phyloP scores from a whole-genome alignment of 1,140 invertebrate genomes.

The Drosophila burlai region DNA sequence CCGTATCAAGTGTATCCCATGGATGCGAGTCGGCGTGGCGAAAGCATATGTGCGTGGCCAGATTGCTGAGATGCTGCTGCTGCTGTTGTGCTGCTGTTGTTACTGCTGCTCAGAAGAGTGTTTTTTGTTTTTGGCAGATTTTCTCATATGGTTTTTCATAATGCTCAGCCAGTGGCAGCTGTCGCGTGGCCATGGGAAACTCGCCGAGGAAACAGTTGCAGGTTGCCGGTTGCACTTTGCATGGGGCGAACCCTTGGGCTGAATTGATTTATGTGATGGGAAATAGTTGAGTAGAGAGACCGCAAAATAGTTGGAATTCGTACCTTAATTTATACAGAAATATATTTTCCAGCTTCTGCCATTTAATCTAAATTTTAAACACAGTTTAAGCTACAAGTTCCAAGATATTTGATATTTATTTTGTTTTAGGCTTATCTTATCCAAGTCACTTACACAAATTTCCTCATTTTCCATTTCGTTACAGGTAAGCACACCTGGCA shows the following conservation, averaged over 20 bases:
- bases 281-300: constrained; percentile 5
- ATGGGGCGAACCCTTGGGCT: constrained; percentile 21
- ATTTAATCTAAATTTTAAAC: background rate
- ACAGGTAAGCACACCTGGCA: constrained; percentile 45
- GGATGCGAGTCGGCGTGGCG: constrained; percentile 38
- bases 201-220: constrained; percentile 56
- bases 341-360: too few species aligned
- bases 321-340: background rate
- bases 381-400: background rate
- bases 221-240: constrained; percentile 49
- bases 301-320: background rate
- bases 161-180: constrained; percentile 61
- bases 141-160: constrained; percentile 76
- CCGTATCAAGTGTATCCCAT: constrained; percentile 67
- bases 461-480: constrained; percentile 23
- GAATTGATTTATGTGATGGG: constrained; percentile 28
- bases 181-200: constrained; percentile 70
- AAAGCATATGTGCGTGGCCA: constrained; percentile 61
- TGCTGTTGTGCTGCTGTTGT: constrained; percentile 7
- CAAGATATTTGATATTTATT: constrained; percentile 2
- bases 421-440: background rate
- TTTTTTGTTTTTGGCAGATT: constrained; percentile 62
- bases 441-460: constrained; percentile 18
- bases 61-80: constrained; percentile 42
- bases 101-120: constrained; percentile 21